phyloP scores from a whole-genome alignment of 2,797 vertebrate genomes.

The Acrocephalus scirpaceus region DNA sequence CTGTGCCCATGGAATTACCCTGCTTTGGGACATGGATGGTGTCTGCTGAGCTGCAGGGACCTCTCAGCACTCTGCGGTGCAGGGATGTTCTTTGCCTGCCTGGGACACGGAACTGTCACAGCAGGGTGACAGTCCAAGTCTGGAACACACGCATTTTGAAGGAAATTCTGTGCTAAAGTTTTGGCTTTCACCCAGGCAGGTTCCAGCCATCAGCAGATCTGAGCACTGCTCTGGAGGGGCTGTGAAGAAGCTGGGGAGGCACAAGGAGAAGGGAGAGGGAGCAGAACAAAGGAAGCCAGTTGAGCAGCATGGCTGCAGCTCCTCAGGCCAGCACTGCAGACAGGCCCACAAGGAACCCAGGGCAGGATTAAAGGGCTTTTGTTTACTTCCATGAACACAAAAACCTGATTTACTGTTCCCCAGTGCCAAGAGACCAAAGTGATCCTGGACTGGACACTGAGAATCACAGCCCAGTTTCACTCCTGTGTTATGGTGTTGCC shows the following conservation, averaged over 20 bases:
- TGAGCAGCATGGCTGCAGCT: neutral
- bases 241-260: neutral
- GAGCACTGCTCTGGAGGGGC: neutral
- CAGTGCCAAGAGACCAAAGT: neutral
- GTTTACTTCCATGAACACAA: neutral
- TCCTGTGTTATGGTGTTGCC: neutral
- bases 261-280: neutral
- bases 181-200: neutral
- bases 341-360: neutral
- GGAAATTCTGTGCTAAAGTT: neutral
- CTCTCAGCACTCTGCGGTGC: rapidly evolving
- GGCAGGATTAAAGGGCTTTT: neutral
- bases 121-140: neutral
- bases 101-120: neutral
- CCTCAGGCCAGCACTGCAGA: neutral
- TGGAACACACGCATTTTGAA: neutral
- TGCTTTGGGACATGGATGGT: neutral
- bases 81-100: neutral
- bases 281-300: neutral
- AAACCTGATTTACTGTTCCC: neutral
- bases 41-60: neutral
- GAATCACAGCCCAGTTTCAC: neutral
- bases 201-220: neutral
- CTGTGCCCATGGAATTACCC: neutral
- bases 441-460: neutral